Conservation (phyloP, 1,140 invertebrate species). For the Belonocnema kinseyi region DNA sequence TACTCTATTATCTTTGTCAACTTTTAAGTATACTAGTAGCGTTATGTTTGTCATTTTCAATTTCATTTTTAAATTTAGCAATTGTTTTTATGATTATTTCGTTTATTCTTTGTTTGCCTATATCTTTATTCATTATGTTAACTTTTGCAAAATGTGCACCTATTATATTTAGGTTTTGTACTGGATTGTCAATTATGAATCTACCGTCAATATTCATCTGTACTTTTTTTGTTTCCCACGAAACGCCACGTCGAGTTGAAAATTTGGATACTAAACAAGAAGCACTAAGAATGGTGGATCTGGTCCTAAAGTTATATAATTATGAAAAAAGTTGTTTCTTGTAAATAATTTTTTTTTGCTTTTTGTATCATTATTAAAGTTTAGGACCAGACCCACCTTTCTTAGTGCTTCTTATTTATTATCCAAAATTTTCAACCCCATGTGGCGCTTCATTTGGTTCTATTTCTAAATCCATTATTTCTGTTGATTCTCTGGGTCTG, state of each 20-base stretch:
- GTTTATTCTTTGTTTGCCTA: conserved; percentile 15
- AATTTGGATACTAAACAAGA: too few relatives aligned
- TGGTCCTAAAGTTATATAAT: too few relatives aligned
- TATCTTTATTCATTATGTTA: conserved; percentile 14
- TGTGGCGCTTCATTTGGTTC: background rate
- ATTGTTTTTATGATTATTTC: conserved; percentile 9
- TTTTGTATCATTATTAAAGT: too few relatives aligned
- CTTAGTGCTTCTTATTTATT: too few relatives aligned
- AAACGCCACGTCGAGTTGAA: too few relatives aligned
- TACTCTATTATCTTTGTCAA: conserved; percentile 4
- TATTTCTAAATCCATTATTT: conserved; percentile 33
- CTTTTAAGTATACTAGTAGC: background rate
- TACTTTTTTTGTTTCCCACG: too few relatives aligned
- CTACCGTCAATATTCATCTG: background rate
- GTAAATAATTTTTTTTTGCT: too few relatives aligned
- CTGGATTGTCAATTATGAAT: background rate
- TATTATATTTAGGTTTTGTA: conserved; percentile 33
- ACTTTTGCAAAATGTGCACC: conserved; percentile 34
- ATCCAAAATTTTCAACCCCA: too few relatives aligned
- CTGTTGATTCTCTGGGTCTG: conserved; percentile 30
- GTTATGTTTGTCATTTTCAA: background rate
- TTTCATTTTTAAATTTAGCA: conserved; percentile 29
- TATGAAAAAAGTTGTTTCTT: too few relatives aligned
- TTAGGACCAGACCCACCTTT: too few relatives aligned
- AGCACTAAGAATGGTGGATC: too few relatives aligned